phyloP scores from a whole-genome alignment of 2,888 invertebrate genomes.

The Pristionchus japonicus region DNA sequence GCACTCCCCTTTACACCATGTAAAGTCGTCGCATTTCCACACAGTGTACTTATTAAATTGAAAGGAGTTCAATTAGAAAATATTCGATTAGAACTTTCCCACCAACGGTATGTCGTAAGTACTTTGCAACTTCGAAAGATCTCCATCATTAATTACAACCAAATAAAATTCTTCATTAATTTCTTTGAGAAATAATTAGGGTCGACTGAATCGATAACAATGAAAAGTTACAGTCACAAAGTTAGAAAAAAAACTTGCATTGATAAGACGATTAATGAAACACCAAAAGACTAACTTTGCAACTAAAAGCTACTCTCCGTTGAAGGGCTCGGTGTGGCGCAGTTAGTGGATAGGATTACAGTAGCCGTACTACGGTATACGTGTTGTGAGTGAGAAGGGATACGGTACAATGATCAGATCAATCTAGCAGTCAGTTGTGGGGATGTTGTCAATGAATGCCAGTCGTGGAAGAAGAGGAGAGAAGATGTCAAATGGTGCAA shows the following conservation, averaged over 20 bases:
- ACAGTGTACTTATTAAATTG: too few species aligned
- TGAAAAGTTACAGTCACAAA: conserved; percentile 18
- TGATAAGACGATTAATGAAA: neutral
- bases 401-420: conserved; percentile 9
- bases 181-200: conserved; percentile 12
- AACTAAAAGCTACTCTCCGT: neutral
- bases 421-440: neutral
- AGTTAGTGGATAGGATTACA: neutral
- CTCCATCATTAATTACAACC: neutral
- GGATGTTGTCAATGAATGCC: neutral
- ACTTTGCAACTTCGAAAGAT: neutral
- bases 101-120: neutral
- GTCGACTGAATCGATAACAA: conserved; percentile 20
- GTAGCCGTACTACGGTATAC: neutral
- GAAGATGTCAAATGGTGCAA: neutral
- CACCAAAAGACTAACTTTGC: neutral
- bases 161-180: neutral
- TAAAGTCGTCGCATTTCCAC: neutral
- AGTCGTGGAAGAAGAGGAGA: neutral
- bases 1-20: neutral
- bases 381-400: neutral
- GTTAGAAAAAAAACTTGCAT: neutral
- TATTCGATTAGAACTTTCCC: too few species aligned
- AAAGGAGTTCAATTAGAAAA: too few species aligned
- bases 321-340: neutral